Evolutionary conservation across 2,888 invertebrate species (phyloP).

Genomic region (Agonopterix alstromeriana): DNA sequence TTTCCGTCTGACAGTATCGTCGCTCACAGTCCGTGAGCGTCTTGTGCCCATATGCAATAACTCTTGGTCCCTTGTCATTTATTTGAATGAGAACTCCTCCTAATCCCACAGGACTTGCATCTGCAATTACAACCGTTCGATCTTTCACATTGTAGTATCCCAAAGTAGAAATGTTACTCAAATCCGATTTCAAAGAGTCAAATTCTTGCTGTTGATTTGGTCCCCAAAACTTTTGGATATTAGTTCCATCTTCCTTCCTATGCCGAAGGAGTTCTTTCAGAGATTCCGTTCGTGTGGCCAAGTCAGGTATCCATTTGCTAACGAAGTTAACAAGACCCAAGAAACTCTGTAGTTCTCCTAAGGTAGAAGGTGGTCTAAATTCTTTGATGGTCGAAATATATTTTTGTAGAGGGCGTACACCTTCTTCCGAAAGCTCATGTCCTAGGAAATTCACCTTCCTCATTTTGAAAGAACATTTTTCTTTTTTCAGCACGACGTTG

Average conservation of each 20-base stretch:
- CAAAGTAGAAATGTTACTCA: constrained; percentile 1
- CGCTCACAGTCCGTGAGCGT: constrained; percentile 13
- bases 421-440: no score
- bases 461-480: no score
- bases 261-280: constrained; percentile 1
- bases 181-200: constrained; percentile 2
- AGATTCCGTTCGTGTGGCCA: constrained; percentile 2
- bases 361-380: constrained; percentile 13
- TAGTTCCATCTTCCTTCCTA: constrained; percentile 3
- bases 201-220: constrained; percentile 7
- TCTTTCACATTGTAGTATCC: constrained; percentile 11
- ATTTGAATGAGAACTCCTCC: constrained; percentile 11
- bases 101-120: constrained; percentile 7
- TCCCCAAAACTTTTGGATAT: not conserved
- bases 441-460: no score
- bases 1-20: constrained; percentile 24
- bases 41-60: no score
- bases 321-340: constrained; percentile 14
- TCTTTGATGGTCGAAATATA: no score
- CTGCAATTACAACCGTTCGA: constrained; percentile 8
- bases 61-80: not conserved
- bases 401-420: no score
- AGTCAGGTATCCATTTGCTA: constrained; percentile 6
- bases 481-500: no score
- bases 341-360: constrained; percentile 16